Evolutionary conservation across 2,888 invertebrate genomes (phyloP).

Genomic region (Oasisia sp.): DNA sequence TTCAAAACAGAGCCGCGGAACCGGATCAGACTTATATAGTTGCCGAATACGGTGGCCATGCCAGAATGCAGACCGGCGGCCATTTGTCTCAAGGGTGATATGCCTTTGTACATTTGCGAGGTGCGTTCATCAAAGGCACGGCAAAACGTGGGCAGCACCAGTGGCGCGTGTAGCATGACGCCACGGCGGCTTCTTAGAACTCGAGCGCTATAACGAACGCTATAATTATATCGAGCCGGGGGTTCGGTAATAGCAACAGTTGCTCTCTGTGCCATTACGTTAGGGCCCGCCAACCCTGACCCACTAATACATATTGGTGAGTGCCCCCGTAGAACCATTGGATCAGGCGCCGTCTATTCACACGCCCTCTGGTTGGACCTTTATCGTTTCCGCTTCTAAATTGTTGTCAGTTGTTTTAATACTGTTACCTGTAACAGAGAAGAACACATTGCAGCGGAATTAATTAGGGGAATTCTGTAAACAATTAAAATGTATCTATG

Average conservation of each 20-base stretch:
- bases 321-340: neutral
- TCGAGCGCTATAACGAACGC: neutral
- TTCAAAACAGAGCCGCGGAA: neutral
- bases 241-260: neutral
- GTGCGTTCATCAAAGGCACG: neutral
- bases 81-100: slow-evolving; percentile 11
- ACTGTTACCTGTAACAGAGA: no score
- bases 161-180: neutral
- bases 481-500: no score
- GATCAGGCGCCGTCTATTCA: neutral
- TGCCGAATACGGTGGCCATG: slow-evolving; percentile 5
- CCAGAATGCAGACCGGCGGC: neutral
- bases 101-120: neutral
- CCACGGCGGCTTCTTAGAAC: neutral
- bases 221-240: neutral
- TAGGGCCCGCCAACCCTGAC: neutral
- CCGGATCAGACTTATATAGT: neutral
- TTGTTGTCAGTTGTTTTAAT: no score
- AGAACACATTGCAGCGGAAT: no score
- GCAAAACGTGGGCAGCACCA: neutral
- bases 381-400: no score
- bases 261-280: neutral
- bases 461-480: no score
- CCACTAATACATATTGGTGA: no score
- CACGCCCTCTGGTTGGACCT: neutral